Base-by-base conservation (phyloP, 2,888 invertebrate genomes). In the Drosophila eohydei region DNA sequence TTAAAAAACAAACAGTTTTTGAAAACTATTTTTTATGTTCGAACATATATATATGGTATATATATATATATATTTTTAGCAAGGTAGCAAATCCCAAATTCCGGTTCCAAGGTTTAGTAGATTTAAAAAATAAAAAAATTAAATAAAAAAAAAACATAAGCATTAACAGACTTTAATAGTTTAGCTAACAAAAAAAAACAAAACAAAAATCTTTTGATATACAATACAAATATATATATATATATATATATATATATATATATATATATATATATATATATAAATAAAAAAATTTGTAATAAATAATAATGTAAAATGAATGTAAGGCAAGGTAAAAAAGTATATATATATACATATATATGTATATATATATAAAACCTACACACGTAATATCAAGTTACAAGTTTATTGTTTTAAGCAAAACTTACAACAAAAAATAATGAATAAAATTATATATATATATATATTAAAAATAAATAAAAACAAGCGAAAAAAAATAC, bases 31-130 rank as follows among this genome's bases (percentile, higher is more conserved):
- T 62, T 65, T 51, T 71, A 66, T 64, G 51, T 66, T 67, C 38
- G 55, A 43, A 41, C 21, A 34, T 56, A 43, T 32, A 54, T 55
- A 41, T 41, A 41, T 55, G 41, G 7, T 54, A 54, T 38, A 16
- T 32, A 55, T 55, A 56, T 56, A 57, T 56, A 56, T 56, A 44
- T 56, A 57, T 52, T 60, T 75, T 46, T 78, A 72, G 69, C 50
- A 72, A 64, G 43, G 50, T 76, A 72, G 71, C 70, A 67, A 72
- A 78, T 77, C 83, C 81, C 77, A 86, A 86, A 78, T 78, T 85
- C 86, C 84, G 84, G 84, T 86, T 85, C 86, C 83, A 85, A 85
- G 84, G 84, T 85, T 85, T 84, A 83, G 74, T 84, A 84, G 76
- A 72, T 60, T 74, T 68, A 69, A 50, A 32, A 32, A 16, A 30